Evolutionary conservation across 2,888 invertebrate species (phyloP).

Genomic region (Phorcus lineatus): DNA sequence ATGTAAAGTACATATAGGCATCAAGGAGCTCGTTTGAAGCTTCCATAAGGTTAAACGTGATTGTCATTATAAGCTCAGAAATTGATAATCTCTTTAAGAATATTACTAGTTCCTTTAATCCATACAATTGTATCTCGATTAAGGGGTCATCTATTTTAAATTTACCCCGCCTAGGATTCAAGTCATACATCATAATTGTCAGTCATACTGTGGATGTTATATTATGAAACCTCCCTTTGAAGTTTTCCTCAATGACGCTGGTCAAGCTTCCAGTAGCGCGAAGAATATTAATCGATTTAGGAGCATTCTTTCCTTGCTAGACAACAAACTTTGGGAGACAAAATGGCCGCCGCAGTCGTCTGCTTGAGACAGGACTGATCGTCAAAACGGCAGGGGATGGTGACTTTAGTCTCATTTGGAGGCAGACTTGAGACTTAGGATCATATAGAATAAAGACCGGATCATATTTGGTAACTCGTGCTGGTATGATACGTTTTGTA

Average conservation of each 20-base stretch:
- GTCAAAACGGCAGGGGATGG: neutral
- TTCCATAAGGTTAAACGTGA: too few relatives aligned
- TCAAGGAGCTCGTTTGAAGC: too few relatives aligned
- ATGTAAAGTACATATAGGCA: too few relatives aligned
- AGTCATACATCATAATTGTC: constrained; percentile 14
- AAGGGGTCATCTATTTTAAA: too few relatives aligned
- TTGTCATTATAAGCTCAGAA: too few relatives aligned
- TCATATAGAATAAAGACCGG: neutral
- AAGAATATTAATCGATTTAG: neutral
- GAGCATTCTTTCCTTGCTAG: neutral
- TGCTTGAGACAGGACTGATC: neutral
- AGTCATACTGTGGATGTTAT: neutral
- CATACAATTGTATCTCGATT: too few relatives aligned
- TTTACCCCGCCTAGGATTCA: too few relatives aligned
- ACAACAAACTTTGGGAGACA: constrained; percentile 1
- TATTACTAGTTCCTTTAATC: too few relatives aligned
- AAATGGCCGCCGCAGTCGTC: constrained; percentile 19
- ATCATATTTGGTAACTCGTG: constrained; percentile 5
- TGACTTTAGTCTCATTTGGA: constrained; percentile 20
- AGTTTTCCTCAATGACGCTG: neutral
- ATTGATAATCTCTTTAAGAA: too few relatives aligned
- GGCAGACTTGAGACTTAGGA: neutral
- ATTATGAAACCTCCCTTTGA: constrained; percentile 18
- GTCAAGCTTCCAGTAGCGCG: constrained; percentile 17
- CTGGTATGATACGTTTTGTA: neutral